Evolutionary conservation across 2,888 invertebrate species (phyloP).

Genomic region (Pterostichus madidus): DNA sequence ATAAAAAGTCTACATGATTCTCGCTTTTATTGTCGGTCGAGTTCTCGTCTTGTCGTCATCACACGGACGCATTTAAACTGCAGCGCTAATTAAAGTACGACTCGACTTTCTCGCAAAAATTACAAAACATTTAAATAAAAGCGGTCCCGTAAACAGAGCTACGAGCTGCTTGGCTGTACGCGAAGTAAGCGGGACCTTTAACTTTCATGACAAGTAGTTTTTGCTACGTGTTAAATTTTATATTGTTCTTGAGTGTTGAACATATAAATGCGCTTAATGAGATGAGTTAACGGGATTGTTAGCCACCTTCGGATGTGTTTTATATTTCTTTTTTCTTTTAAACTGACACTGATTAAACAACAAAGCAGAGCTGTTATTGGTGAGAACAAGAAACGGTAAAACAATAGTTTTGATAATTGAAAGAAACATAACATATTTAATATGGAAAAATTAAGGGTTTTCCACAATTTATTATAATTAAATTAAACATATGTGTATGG

Average conservation of each 20-base stretch:
- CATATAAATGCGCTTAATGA: constrained; percentile 17
- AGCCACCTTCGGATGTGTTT: no score
- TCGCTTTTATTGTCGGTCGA: constrained; percentile 44
- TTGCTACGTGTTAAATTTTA: neutral
- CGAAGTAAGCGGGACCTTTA: constrained; percentile 2
- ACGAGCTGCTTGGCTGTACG: neutral
- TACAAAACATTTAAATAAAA: constrained; percentile 55
- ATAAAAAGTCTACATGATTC: constrained; percentile 42
- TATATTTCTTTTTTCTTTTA: no score
- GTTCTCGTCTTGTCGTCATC: constrained; percentile 9
- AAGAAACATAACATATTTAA: no score
- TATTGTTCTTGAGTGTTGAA: neutral
- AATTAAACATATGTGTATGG: no score
- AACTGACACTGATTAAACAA: no score
- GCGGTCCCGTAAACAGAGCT: constrained; percentile 40
- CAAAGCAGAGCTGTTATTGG: no score
- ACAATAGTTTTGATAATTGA: no score
- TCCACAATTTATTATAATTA: no score
- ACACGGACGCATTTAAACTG: constrained; percentile 34
- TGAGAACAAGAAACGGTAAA: no score
- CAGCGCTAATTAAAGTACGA: constrained; percentile 39
- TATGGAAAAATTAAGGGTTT: no score
- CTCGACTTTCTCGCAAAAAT: constrained; percentile 56
- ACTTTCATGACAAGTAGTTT: constrained; percentile 1
- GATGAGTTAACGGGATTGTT: neutral